Evolutionary conservation across 2,797 vertebrate genomes (phyloP).

Genomic region (Typhlichthys subterraneus): DNA sequence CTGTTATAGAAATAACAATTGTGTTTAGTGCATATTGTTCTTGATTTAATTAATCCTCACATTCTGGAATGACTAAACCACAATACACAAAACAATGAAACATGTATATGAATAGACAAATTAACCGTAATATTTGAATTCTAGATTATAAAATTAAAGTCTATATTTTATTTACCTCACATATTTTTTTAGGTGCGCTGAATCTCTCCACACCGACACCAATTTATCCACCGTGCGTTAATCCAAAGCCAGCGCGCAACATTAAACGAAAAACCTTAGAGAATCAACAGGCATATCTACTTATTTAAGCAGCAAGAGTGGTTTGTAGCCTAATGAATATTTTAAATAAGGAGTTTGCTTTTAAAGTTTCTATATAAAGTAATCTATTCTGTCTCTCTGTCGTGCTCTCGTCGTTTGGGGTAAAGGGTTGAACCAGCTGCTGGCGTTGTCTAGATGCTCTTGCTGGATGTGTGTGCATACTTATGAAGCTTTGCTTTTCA

Average conservation of each 20-base stretch:
- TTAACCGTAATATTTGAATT: not conserved
- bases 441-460: conserved; percentile 46
- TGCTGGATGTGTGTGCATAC: conserved; percentile 58
- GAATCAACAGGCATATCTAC: no score
- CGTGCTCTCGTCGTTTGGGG: conserved; percentile 48
- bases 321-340: no score
- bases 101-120: not conserved
- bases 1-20: no score
- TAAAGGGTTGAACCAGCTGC: conserved; percentile 39
- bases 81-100: not conserved
- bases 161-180: conserved; percentile 75
- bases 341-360: conserved; percentile 28
- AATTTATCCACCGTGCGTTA: conserved; percentile 52
- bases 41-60: not conserved
- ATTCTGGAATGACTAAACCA: not conserved
- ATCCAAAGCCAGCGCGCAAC: conserved; percentile 70
- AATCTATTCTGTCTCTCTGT: conserved; percentile 12
- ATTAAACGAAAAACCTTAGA: conserved; percentile 30
- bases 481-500: conserved; percentile 75
- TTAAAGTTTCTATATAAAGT: conserved; percentile 16
- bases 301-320: no score
- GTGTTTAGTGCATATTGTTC: no score
- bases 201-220: conserved; percentile 45
- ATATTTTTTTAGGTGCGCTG: conserved; percentile 74
- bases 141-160: not conserved